Evolutionary conservation across 1,140 invertebrate genomes (phyloP), one percentile per base, ranked within the genome.

Genomic region (Drosophila biarmipes): DNA sequence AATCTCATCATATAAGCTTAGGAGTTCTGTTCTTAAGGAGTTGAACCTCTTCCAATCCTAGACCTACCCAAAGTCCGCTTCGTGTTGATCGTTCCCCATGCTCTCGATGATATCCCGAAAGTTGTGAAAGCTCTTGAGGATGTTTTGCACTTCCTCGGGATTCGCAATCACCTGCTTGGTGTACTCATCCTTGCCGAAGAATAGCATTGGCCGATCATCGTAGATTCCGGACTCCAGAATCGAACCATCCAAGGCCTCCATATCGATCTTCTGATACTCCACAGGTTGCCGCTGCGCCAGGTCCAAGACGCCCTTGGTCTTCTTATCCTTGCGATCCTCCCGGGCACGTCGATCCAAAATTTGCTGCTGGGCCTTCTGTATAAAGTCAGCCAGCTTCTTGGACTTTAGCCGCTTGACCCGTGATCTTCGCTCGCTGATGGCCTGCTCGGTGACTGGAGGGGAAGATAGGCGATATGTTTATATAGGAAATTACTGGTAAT

Each of bases 321-420:
- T 56, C 66, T 89, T 61, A 74, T 89, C 46, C 57, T 81, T 51
- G 64, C 69, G 62, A 84, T 93, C 75, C 45, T 69, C 73, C 46
- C 90, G 80, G 54, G 68, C 77, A 71, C 85, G 79, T 27, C 82
- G 84, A 11, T 91, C 85, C 15, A 91, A 57, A 34, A 93, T 80
- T 85, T 93, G 71, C 66, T 92, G 40, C 93, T 94, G 54, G 93
- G 93, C 78, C 92, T 94, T 94, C 40, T 93, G 90, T 14, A 95
- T 93, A 17, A 96, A 91, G 54, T 94, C 93, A 21, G 95, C 94
- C 17, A 96, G 80, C 86, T 96, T 94, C 56, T 93, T 91, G 1
- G 94, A 93, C 84, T 93, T 94, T 12, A 96, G 89, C 71, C 94
- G 95, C 67, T 93, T 94, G 4, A 96, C 93, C 8, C 93, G 92